Evolutionary conservation across 2,888 invertebrate species (phyloP).

Genomic region (Bellardia bayeri): DNA sequence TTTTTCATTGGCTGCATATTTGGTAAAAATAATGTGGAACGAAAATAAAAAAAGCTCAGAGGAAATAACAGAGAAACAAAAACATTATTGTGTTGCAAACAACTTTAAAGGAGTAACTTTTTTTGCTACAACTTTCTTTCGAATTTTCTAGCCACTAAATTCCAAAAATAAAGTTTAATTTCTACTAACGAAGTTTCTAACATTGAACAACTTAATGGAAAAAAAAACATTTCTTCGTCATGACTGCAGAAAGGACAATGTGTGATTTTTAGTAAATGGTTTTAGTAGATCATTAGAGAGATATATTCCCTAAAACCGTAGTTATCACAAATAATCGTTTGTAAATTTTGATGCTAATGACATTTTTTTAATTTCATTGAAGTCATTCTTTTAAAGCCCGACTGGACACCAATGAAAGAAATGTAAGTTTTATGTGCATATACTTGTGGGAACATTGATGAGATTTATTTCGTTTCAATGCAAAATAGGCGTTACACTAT

Average conservation of each 20-base stretch:
- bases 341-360: not conserved
- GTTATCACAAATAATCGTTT: not conserved
- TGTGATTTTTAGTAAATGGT: too few relatives aligned
- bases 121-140: not conserved
- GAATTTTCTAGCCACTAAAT: not conserved
- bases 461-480: constrained; percentile 61
- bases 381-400: constrained; percentile 6
- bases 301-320: too few relatives aligned
- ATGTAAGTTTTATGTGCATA: constrained; percentile 22
- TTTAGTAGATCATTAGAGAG: too few relatives aligned
- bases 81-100: not conserved
- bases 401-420: not conserved
- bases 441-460: constrained; percentile 36
- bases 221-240: too few relatives aligned
- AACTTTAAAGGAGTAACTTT: constrained; percentile 25
- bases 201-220: too few relatives aligned
- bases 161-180: not conserved
- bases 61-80: constrained; percentile 6
- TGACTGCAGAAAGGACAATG: too few relatives aligned
- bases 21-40: not conserved
- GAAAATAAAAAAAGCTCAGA: not conserved
- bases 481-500: constrained; percentile 44
- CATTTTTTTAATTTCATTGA: not conserved
- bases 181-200: not conserved
- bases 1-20: constrained; percentile 32